Percentiles rank a stretch among this genome's conserved stretches.
These are phyloP conservation scores for Falco rusticolus DNA, from an alignment of 2,797 vertebrate genomes.

Conservation along the genomic window DNA sequence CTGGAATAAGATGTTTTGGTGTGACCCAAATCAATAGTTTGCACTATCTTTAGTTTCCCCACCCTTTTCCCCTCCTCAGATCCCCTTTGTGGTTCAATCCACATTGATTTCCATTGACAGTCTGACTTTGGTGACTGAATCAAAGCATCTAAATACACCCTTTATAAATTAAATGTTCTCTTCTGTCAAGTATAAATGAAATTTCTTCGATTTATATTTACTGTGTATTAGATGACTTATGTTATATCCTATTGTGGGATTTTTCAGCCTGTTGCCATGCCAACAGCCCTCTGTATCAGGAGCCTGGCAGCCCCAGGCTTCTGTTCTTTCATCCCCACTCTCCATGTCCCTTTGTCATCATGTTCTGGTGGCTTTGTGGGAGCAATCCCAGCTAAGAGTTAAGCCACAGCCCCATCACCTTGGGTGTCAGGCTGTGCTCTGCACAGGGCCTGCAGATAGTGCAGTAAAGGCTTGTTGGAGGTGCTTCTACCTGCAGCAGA, in stretches of 20 bases:
- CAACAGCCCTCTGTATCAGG: background rate
- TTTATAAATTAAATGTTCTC: background rate
- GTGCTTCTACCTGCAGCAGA: background rate
- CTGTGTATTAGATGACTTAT: background rate
- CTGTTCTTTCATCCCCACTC: background rate
- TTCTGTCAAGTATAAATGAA: background rate
- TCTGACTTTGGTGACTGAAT: background rate
- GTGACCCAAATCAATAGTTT: background rate
- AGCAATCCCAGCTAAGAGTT: background rate
- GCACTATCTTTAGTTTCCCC: background rate
- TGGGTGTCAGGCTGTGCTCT: background rate
- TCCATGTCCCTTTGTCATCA: background rate
- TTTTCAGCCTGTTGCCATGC: background rate
- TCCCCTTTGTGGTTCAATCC: background rate
- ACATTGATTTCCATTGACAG: background rate
- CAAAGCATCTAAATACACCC: background rate
- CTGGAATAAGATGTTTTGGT: background rate
- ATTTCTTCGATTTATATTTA: background rate
- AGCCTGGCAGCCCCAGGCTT: background rate
- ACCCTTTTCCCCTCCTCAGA: background rate
- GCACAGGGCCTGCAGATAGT: background rate
- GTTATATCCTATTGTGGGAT: fast-evolving
- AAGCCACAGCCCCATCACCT: background rate
- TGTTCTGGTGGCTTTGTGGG: background rate
- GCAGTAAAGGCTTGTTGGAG: background rate